These are phyloP conservation scores for Margarornis squamiger DNA, from an alignment of 2,797 vertebrate genomes.

Conservation along the genomic window DNA sequence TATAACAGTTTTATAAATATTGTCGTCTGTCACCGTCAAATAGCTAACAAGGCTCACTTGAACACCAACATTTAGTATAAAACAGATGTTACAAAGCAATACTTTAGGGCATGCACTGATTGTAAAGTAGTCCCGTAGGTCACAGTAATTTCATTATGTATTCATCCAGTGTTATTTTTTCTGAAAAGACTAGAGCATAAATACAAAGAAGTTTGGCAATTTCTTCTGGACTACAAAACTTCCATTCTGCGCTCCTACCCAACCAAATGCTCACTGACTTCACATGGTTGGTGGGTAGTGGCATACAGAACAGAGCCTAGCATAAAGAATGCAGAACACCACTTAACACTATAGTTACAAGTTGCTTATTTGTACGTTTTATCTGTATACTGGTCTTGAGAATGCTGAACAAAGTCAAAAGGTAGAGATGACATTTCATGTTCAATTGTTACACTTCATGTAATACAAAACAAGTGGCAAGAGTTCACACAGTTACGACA, in stretches of 20 bases:
- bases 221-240: background rate
- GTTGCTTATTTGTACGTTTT: background rate
- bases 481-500: background rate
- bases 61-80: constrained; percentile 74
- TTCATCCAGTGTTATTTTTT: background rate
- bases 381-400: background rate
- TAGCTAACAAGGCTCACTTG: constrained; percentile 61
- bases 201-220: background rate
- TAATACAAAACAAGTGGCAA: background rate
- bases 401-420: constrained; percentile 1
- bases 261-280: background rate
- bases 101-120: constrained; percentile 67
- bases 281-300: background rate
- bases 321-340: background rate
- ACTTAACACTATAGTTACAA: background rate
- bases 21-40: constrained; percentile 47
- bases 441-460: background rate
- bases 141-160: background rate
- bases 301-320: background rate
- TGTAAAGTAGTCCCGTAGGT: constrained; percentile 51
- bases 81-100: constrained; percentile 69
- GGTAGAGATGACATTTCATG: background rate
- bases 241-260: background rate
- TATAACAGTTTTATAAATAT: constrained; percentile 70
- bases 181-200: background rate